Evolutionary conservation across 2,888 invertebrate genomes (phyloP), one percentile per base, ranked within the genome.

Genomic region (Geotrupes spiniger): DNA sequence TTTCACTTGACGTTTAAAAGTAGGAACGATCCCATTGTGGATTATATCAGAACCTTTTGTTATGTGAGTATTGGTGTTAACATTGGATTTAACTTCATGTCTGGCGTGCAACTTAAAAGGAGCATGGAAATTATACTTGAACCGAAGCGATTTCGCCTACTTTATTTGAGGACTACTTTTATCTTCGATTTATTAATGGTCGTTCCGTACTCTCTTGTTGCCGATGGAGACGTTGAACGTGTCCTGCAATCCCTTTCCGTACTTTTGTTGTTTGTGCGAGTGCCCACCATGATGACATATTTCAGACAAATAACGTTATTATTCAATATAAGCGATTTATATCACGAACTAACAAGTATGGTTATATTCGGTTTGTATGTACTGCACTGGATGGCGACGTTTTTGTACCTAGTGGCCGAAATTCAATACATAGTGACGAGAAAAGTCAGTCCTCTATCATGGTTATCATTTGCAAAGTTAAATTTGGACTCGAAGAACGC

Each of bases 261-360:
- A 16, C 9, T 46, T 6, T 8, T 36, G 5, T 27, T 10, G 10
- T 40, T 25, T 16, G 28, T 33, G 8, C 21, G 40, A 36, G 15
- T 46, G n/a, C 33, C 31, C 5, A 40, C 46, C 10, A 40, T 46
- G 36, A 26, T 21, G 6, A 16, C 16, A 5, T 46, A 36, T 15
- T 46, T 46, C 8, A 31, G 46, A 15, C 26, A 31, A 10, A 36
- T 46, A 16, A 46, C 46, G 10, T 16, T 46, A 26, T 11, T 36
- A 2, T 9, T 46, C 11, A 36, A 46, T 15, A 25, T 46, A 11
- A 40, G 40, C 12, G 40, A 46, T 6, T 25, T 40, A 11, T 15
- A 40, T n/a, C 46, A 46, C 27, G 46, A 46, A 36, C 27, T 46
- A 11, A 15, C 26, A 2, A 36, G 33, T 11, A 26, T 46, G 36